These are phyloP conservation scores for Stegophylla sp. DNA, from an alignment of 2,888 invertebrate genomes.

Conservation along the genomic window DNA sequence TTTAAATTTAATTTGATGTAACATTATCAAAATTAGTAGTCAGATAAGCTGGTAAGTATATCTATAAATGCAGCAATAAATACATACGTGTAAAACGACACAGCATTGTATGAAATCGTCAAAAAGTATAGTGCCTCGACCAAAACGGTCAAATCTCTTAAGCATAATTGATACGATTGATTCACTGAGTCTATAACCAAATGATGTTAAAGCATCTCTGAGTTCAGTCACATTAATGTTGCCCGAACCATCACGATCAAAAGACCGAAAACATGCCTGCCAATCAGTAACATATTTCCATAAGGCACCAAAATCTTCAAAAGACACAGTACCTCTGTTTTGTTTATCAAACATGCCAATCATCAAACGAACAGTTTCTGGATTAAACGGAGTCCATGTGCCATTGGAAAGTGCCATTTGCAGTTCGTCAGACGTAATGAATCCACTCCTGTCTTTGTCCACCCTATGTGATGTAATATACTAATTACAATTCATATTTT, in stretches of 20 bases:
- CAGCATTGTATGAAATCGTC: conserved; percentile 99
- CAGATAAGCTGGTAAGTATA: neutral
- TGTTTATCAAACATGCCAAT: conserved; percentile 81
- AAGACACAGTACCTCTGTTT: conserved; percentile 86
- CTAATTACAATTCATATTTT: neutral
- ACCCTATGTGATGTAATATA: conserved; percentile 65
- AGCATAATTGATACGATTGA: conserved; percentile 80
- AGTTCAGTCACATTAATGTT: conserved; percentile 91
- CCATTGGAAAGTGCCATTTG: conserved; percentile 94
- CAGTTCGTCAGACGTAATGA: conserved; percentile 86
- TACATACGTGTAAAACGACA: conserved; percentile 87
- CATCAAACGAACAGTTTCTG: conserved; percentile 87
- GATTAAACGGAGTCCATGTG: conserved; percentile 97
- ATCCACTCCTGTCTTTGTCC: conserved; percentile 84
- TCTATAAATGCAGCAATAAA: conserved; percentile 51
- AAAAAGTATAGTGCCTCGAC: conserved; percentile 87
- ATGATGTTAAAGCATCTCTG: conserved; percentile 86
- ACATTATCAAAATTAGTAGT: neutral
- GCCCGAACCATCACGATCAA: conserved; percentile 85
- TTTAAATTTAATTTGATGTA: neutral
- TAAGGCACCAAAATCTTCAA: conserved; percentile 92
- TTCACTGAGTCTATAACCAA: conserved; percentile 88
- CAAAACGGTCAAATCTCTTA: conserved; percentile 91
- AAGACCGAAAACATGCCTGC: conserved; percentile 93
- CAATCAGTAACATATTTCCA: conserved; percentile 99